phyloP scores from a whole-genome alignment of 2,797 vertebrate genomes.

The Poecilia wingei region DNA sequence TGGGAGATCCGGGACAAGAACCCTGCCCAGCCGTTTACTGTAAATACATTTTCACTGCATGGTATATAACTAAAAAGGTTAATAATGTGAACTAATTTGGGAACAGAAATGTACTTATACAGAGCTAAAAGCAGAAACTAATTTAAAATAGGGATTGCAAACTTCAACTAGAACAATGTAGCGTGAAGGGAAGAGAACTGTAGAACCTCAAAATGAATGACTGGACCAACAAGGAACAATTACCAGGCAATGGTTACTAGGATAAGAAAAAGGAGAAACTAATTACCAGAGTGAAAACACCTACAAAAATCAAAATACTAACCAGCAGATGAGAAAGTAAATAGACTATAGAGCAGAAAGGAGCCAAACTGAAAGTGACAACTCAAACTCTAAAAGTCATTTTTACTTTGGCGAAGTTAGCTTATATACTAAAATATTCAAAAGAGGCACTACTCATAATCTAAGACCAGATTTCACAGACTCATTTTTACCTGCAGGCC shows the following conservation, averaged over 20 bases:
- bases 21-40: constrained; percentile 93
- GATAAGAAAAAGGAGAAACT: neutral
- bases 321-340: neutral
- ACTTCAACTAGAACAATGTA: neutral
- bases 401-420: neutral
- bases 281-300: neutral
- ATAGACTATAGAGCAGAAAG: neutral
- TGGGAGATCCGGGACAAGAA: constrained; percentile 98
- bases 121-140: neutral
- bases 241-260: neutral
- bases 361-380: neutral
- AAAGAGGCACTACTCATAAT: neutral
- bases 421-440: neutral
- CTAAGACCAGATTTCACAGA: neutral
- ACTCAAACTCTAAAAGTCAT: neutral
- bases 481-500: neutral
- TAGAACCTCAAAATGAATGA: neutral
- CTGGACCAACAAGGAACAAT: neutral
- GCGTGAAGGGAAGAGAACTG: neutral
- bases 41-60: constrained; percentile 72
- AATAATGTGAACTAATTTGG: neutral
- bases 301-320: neutral
- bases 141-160: neutral
- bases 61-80: neutral
- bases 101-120: neutral